Evolutionary conservation across 2,888 invertebrate genomes (phyloP).

Genomic region (Pilophorus perplexus): DNA sequence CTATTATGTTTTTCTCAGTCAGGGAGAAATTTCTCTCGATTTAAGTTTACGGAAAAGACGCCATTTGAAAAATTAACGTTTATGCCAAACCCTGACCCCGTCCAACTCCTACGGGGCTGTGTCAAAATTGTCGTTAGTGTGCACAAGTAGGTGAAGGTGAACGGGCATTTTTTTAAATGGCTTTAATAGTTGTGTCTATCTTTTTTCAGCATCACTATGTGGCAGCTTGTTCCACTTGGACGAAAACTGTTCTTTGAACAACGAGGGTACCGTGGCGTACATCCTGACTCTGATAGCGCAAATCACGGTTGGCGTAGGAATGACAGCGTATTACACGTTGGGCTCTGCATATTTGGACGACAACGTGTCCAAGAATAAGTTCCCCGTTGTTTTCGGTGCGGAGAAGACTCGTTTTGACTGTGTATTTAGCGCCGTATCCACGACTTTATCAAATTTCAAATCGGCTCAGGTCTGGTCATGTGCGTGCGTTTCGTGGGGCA

Average conservation of each 20-base stretch:
- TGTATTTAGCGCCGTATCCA: slow-evolving; percentile 37
- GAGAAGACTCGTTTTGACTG: slow-evolving; percentile 29
- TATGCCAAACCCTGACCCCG: no score
- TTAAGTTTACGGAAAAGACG: no score
- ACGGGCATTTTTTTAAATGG: no score
- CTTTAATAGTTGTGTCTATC: no score
- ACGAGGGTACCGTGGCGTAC: slow-evolving; percentile 37
- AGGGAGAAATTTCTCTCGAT: no score
- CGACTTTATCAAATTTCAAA: no score
- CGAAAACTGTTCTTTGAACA: slow-evolving; percentile 37
- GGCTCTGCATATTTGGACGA: slow-evolving; percentile 55
- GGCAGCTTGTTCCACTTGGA: not conserved
- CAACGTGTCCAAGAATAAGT: slow-evolving; percentile 50
- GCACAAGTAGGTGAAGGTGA: no score
- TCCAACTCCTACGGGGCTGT: no score
- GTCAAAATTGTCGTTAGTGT: no score
- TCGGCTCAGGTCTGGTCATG: slow-evolving; percentile 25
- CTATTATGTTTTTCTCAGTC: no score
- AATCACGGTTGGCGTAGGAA: slow-evolving; percentile 53
- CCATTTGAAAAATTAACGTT: no score
- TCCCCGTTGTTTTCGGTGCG: slow-evolving; percentile 50
- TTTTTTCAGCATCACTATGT: slow-evolving; percentile 2
- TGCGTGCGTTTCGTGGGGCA: slow-evolving; percentile 41
- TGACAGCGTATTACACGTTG: slow-evolving; percentile 53
- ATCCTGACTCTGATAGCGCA: slow-evolving; percentile 48